Base-by-base conservation (phyloP, 2,797 vertebrate genomes). In the Allobates femoralis region DNA sequence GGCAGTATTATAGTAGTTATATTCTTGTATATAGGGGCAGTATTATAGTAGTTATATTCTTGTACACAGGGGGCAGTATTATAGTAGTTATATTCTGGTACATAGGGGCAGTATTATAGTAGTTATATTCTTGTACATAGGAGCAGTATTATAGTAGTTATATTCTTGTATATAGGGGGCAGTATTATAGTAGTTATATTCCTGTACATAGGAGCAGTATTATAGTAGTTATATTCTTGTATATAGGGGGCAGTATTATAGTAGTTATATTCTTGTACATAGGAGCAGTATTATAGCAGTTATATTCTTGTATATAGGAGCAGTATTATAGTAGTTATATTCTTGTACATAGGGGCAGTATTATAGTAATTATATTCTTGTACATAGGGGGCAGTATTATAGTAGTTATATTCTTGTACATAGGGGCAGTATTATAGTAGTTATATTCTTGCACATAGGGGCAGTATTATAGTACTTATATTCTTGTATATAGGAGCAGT, bases 261-360 rank as follows among this genome's bases (percentile, higher is more conserved):
- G 66, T 37, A 69, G 66, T 69, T 69, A 69, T 69, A 69, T 69
- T 69, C 66, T 69, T 69, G 66, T 69, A 69, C 5, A 69, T 69
- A 69, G 66, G 66, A 32, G 66, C 66, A 69, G 66, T 69, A 69
- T n/a, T n/a, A n/a, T n/a, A n/a, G n/a, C n/a, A n/a, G n/a, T n/a
- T n/a, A n/a, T n/a, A n/a, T n/a, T n/a, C n/a, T n/a, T n/a, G n/a
- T n/a, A n/a, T n/a, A n/a, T n/a, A n/a, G n/a, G n/a, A n/a, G n/a
- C n/a, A n/a, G n/a, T n/a, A n/a, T n/a, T n/a, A n/a, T n/a, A n/a
- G n/a, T n/a, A n/a, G n/a, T n/a, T n/a, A n/a, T n/a, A n/a, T n/a
- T n/a, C n/a, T n/a, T n/a, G n/a, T n/a, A n/a, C n/a, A n/a, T n/a
- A n/a, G n/a, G n/a, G n/a, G n/a, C n/a, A n/a, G n/a, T n/a, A n/a